A percentile compares a stretch with the other conserved stretches of the same genome.
Evolutionary conservation across 2,888 invertebrate genomes (phyloP).

Genomic region (Eilema depressum): DNA sequence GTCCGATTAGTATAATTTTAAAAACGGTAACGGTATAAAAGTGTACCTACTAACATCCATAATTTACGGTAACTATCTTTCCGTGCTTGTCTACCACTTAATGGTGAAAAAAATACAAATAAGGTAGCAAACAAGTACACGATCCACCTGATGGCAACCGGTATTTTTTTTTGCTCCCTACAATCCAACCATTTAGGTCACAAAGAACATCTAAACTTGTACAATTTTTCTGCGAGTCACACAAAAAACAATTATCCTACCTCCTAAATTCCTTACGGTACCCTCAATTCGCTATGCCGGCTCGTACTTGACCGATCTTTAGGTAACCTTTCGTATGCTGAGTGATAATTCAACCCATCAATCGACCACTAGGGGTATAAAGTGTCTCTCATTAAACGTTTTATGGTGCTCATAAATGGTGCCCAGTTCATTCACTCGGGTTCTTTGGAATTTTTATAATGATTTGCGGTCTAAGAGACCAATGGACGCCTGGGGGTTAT

Average conservation of each 20-base stretch:
- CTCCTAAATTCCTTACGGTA: background rate
- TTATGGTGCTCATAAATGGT: conserved; percentile 47
- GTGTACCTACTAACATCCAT: too few species aligned
- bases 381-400: conserved; percentile 50
- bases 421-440: conserved; percentile 45
- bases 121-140: too few species aligned
- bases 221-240: background rate
- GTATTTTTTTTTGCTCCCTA: accelerated
- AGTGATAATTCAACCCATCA: conserved; percentile 49
- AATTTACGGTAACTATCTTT: too few species aligned
- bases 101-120: too few species aligned
- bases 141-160: background rate
- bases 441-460: conserved; percentile 45
- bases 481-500: conserved; percentile 4
- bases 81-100: too few species aligned
- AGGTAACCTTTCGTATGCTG: conserved; percentile 18
- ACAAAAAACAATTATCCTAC: background rate
- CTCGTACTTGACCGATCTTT: conserved; percentile 9
- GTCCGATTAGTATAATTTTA: too few species aligned
- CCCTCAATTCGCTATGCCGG: background rate
- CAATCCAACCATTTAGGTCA: background rate
- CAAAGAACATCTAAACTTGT: too few species aligned
- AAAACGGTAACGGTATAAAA: too few species aligned
- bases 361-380: conserved; percentile 37
- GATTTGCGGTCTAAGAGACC: conserved; percentile 25